Conservation (phyloP, 2,797 vertebrate genomes). For the Cephalopachus bancanus region DNA sequence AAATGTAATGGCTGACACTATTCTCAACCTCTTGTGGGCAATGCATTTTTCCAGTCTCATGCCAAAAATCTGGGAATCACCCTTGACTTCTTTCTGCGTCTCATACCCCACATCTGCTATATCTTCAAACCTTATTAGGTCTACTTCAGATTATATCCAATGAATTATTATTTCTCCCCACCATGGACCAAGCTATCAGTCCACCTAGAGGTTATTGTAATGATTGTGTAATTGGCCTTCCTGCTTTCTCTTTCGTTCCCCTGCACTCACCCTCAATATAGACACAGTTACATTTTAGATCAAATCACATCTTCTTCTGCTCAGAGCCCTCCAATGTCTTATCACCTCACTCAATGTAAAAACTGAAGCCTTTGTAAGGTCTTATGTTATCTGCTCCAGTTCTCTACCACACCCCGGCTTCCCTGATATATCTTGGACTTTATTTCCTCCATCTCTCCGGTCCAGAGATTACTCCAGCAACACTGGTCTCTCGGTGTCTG, state of each 20-base stretch:
- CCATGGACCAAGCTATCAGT: neutral
- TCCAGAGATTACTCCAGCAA: neutral
- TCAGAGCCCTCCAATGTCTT: neutral
- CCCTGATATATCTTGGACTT: neutral
- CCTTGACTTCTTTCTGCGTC: neutral
- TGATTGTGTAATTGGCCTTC: no score
- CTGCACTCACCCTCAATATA: neutral
- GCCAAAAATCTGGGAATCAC: neutral
- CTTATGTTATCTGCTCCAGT: neutral
- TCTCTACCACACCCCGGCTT: accelerated
- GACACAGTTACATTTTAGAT: neutral
- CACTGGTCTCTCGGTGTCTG: neutral
- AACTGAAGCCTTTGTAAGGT: neutral
- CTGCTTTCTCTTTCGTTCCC: neutral
- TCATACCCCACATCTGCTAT: neutral
- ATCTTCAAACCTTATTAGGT: neutral
- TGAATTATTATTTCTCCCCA: neutral
- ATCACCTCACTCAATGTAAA: neutral
- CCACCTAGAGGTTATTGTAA: accelerated
- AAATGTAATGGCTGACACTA: neutral
- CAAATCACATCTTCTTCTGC: neutral
- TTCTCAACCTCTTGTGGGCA: no score
- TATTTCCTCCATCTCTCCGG: neutral
- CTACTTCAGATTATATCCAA: neutral
- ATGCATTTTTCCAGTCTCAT: neutral